phyloP scores from a whole-genome alignment of 2,888 invertebrate genomes.

The Tetheella fluctuosa region DNA sequence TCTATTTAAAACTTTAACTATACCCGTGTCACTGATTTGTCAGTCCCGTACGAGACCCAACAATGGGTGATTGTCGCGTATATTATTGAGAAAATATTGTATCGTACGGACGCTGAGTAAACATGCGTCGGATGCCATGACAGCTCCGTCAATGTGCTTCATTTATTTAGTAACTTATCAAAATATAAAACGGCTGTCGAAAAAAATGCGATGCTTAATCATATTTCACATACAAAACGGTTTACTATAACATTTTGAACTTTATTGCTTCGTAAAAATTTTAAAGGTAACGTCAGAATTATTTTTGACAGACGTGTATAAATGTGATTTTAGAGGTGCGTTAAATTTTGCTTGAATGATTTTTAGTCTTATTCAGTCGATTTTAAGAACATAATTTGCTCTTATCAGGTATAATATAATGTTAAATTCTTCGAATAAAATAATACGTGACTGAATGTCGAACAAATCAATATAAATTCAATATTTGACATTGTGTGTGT shows the following conservation, averaged over 20 bases:
- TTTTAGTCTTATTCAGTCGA: conserved; percentile 16
- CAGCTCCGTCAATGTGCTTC: conserved; percentile 74
- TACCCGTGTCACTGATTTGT: conserved; percentile 55
- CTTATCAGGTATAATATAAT: background rate
- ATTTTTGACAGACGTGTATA: conserved; percentile 33
- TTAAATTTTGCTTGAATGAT: background rate
- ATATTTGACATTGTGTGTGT: conserved; percentile 24
- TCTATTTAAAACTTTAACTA: conserved; percentile 6
- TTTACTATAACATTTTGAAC: conserved; percentile 37
- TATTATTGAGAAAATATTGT: conserved; percentile 47
- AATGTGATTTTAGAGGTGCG: conserved; percentile 23
- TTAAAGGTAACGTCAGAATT: conserved; percentile 31
- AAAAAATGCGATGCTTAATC: conserved; percentile 30
- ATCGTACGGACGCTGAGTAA: conserved; percentile 61
- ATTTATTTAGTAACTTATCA: conserved; percentile 80
- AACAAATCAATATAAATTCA: conserved; percentile 10
- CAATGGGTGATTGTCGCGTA: conserved; percentile 58
- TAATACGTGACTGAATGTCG: conserved; percentile 39
- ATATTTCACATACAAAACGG: conserved; percentile 34
- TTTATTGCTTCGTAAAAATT: conserved; percentile 36
- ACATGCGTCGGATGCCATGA: conserved; percentile 63
- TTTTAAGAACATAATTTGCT: background rate
- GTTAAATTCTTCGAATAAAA: background rate
- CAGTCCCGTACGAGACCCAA: conserved; percentile 41
- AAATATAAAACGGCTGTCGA: conserved; percentile 55